Evolutionary conservation across 2,113 vertebrate genomes (phyloP), one percentile per base, ranked within the genome.

Genomic region (Colistium nudipinnis): DNA sequence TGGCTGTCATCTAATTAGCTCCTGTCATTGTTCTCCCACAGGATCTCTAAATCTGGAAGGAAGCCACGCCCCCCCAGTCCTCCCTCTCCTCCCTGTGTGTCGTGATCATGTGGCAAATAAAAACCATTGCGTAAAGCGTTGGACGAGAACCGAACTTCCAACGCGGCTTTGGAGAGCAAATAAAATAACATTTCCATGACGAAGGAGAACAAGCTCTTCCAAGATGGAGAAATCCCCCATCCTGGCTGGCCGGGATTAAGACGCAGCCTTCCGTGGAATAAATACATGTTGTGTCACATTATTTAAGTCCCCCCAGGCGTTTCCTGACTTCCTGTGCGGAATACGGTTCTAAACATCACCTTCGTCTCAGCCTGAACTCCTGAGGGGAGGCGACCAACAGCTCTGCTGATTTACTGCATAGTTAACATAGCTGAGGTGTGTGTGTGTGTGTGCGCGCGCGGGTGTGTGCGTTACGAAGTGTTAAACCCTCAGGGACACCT

Each of bases 41-140:
- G 85, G 87, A 83, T 76, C 80, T 89, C 83, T 87, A 87, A 86
- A 82, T 88, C 76, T 82, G 81, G 83, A 78, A 72, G 66, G 61
- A 75, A 75, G 64, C 84, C 61, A 57, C 81, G 81, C 78, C 65
- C 76, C 83, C 81, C 20, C n/a, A n/a, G 24, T 53, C 78, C 76
- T 70, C 77, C 62, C 70, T 27, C 51, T 61, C 63, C 25, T 4
- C 25, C 49, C 25, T 54, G 31, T 30, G 49, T 28, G 51, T 38
- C 30, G n/a, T 1, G 16, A 59, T 53, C 51, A 12, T 19, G n/a
- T n/a, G 3, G 48, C 27, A 28, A 43, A 55, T 24, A 5, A 38
- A 55, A n/a, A 8, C 48, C 19, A 27, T 30, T 39, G 52, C 7
- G 54, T 30, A 53, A 33, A 17, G 16, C 1, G 4, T 1, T 43